Percentiles rank a stretch among this genome's conserved stretches.
Conservation (phyloP, 2,888 invertebrate species). For the Venusia cambrica region DNA sequence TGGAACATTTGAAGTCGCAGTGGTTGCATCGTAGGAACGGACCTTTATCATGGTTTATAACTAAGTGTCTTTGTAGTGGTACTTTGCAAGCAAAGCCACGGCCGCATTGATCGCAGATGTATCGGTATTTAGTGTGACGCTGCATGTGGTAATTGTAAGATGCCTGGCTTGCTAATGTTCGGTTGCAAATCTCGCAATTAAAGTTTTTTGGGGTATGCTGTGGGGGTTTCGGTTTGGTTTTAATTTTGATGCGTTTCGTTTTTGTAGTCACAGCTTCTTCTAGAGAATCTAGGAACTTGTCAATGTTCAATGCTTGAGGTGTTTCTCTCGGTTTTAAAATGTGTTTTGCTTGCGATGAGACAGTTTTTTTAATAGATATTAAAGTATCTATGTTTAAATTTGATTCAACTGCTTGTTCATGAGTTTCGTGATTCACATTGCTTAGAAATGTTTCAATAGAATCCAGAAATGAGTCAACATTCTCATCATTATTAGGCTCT, state of each 20-base stretch:
- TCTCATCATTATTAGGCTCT: neutral
- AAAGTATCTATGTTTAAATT: no score
- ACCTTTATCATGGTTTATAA: conserved; percentile 56
- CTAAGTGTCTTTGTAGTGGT: conserved; percentile 53
- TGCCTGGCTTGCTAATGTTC: conserved; percentile 47
- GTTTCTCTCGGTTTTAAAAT: no score
- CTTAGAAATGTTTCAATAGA: conserved; percentile 15
- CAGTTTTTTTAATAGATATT: no score
- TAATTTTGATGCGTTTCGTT: conserved; percentile 3
- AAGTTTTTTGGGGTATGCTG: conserved; percentile 25
- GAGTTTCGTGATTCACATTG: no score
- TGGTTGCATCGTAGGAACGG: conserved; percentile 53
- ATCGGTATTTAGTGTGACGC: conserved; percentile 53
- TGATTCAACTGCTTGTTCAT: no score
- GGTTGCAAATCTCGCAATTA: conserved; percentile 53
- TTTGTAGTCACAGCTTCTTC: conserved; percentile 9
- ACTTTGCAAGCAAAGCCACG: conserved; percentile 53
- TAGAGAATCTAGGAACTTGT: conserved; percentile 12
- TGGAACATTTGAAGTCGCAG: conserved; percentile 59
- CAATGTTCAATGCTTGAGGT: no score
- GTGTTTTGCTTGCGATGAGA: no score
- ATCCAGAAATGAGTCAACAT: conserved; percentile 12
- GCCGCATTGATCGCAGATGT: conserved; percentile 66
- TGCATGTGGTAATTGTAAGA: conserved; percentile 63
- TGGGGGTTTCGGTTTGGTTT: conserved; percentile 2